These are phyloP conservation scores for Serripes groenlandicus DNA, from an alignment of 2,888 invertebrate genomes.

Conservation along the genomic window DNA sequence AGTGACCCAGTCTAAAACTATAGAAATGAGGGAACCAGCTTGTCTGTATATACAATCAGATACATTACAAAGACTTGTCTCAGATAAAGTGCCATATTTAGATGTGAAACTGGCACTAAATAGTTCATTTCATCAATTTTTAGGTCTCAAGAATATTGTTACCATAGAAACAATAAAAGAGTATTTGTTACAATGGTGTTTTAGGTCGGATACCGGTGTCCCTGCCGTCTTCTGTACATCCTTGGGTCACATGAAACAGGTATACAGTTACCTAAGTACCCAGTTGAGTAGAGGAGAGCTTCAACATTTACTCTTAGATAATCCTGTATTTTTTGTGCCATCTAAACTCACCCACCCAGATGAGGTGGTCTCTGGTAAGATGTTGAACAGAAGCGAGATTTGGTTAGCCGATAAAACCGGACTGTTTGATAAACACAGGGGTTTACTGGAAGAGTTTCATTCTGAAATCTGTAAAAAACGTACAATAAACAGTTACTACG, in stretches of 20 bases:
- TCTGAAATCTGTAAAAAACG: slow-evolving; percentile 71
- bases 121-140: slow-evolving; percentile 75
- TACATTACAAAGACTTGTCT: slow-evolving; percentile 70
- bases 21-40: slow-evolving; percentile 59
- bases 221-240: slow-evolving; percentile 77
- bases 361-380: slow-evolving; percentile 67
- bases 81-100: slow-evolving; percentile 80
- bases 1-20: slow-evolving; percentile 4
- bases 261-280: slow-evolving; percentile 79
- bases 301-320: slow-evolving; percentile 76
- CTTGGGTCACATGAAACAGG: slow-evolving; percentile 76
- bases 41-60: slow-evolving; percentile 62
- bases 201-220: slow-evolving; percentile 57
- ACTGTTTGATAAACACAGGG: slow-evolving; percentile 77
- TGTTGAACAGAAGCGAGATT: slow-evolving; percentile 78
- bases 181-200: slow-evolving; percentile 77
- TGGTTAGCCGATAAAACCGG: slow-evolving; percentile 82
- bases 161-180: slow-evolving; percentile 71
- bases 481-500: slow-evolving; percentile 60
- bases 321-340: slow-evolving; percentile 82
- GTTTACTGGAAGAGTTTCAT: slow-evolving; percentile 71
- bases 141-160: slow-evolving; percentile 74
- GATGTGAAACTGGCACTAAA: slow-evolving; percentile 62
- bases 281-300: slow-evolving; percentile 75
- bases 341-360: neutral